Conservation (phyloP, 2,888 invertebrate genomes). For the Epinotia nisella region DNA sequence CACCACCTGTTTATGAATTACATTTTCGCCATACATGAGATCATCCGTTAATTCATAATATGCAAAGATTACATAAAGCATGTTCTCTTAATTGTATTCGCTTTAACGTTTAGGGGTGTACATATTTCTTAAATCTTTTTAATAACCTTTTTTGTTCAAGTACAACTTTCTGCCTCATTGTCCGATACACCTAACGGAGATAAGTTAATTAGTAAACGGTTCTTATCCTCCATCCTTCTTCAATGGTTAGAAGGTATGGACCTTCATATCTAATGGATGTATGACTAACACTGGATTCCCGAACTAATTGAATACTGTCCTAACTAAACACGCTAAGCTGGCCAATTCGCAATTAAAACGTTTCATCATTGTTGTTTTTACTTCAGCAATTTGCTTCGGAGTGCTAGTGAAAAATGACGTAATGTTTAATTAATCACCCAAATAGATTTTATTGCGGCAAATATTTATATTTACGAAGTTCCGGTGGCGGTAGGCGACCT, state of each 20-base stretch:
- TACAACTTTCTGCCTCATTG: background rate
- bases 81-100: background rate
- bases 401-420: conserved; percentile 58
- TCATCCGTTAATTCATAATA: conserved; percentile 54
- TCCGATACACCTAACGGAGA: background rate
- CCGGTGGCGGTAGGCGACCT: conserved; percentile 50
- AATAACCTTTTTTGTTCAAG: background rate
- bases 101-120: background rate
- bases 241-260: background rate
- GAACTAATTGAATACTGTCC: conserved; percentile 50
- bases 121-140: background rate
- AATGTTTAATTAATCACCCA: conserved; percentile 72
- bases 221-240: background rate
- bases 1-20: conserved; percentile 75
- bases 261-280: conserved; percentile 28
- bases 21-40: conserved; percentile 64
- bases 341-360: conserved; percentile 52
- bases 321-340: conserved; percentile 54
- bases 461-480: conserved; percentile 72
- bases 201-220: conserved; percentile 16
- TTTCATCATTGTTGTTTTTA: conserved; percentile 51
- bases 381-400: conserved; percentile 44
- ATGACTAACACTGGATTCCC: conserved; percentile 10
- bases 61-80: background rate
- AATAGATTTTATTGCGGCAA: conserved; percentile 77